Conservation (phyloP, 2,113 vertebrate genomes). For the Ochotona curzoniae region DNA sequence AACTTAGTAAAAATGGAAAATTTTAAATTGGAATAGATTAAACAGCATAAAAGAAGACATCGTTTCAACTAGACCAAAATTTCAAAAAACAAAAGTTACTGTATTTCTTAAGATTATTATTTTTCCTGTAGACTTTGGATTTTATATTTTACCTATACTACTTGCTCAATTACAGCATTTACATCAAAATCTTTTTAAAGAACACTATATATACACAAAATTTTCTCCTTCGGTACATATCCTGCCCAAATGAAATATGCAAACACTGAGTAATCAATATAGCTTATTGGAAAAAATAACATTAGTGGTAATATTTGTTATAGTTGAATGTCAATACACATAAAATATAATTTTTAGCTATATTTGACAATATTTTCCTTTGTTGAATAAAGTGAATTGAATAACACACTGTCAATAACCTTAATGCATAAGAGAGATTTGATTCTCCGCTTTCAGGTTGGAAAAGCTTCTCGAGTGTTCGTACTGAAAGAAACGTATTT, state of each 20-base stretch:
- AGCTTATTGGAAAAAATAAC: background rate
- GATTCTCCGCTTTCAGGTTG: background rate
- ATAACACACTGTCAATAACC: background rate
- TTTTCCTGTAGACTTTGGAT: conserved; percentile 56
- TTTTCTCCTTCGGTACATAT: background rate
- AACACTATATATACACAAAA: too few species aligned
- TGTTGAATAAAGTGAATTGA: background rate
- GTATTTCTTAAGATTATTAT: conserved; percentile 67
- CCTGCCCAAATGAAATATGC: background rate
- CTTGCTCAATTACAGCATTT: background rate
- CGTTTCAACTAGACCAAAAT: conserved; percentile 60
- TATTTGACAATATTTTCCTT: background rate
- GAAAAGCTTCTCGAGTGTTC: background rate
- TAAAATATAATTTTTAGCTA: background rate
- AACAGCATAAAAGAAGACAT: conserved; percentile 27
- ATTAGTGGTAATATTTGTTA: too few species aligned
- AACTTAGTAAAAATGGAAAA: conserved; percentile 43
- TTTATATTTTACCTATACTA: background rate
- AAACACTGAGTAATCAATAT: background rate
- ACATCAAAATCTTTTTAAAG: background rate
- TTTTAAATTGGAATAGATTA: background rate
- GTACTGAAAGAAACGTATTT: background rate
- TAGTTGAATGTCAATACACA: too few species aligned
- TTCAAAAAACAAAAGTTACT: conserved; percentile 41
- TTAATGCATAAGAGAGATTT: background rate